Evolutionary conservation across 2,797 vertebrate genomes (phyloP).

Genomic region (Spea hammondii): DNA sequence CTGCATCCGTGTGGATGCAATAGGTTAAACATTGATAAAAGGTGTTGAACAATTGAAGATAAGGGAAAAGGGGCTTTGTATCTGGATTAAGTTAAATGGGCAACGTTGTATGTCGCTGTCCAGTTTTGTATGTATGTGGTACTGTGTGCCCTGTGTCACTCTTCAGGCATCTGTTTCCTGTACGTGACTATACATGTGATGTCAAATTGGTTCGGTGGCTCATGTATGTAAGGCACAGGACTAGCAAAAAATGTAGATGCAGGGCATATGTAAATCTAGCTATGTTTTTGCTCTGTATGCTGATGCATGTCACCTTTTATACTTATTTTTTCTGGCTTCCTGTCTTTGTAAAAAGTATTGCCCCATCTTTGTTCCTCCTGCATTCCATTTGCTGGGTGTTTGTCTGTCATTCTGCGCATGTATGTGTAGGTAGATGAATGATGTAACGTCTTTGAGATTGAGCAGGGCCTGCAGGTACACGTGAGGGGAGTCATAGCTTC

Average conservation of each 20-base stretch:
- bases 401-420: neutral
- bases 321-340: neutral
- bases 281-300: no score
- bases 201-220: neutral
- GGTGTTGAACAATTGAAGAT: no score
- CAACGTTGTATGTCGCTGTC: no score
- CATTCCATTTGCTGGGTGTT: slow-evolving; percentile 18
- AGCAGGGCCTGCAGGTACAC: neutral
- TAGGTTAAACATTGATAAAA: no score
- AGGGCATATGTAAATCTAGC: no score
- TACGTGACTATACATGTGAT: neutral
- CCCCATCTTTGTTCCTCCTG: neutral
- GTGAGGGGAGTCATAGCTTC: neutral
- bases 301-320: no score
- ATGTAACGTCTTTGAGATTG: slow-evolving; percentile 18
- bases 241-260: no score
- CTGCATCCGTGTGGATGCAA: no score
- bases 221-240: neutral
- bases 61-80: no score
- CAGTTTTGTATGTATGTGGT: no score
- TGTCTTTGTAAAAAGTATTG: neutral
- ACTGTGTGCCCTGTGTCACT: neutral
- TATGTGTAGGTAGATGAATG: neutral
- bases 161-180: neutral
- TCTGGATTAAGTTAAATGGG: no score